Percentiles rank a stretch among this genome's conserved stretches.
Evolutionary conservation across 2,113 vertebrate species (phyloP).

Genomic region (Microtus montanus): DNA sequence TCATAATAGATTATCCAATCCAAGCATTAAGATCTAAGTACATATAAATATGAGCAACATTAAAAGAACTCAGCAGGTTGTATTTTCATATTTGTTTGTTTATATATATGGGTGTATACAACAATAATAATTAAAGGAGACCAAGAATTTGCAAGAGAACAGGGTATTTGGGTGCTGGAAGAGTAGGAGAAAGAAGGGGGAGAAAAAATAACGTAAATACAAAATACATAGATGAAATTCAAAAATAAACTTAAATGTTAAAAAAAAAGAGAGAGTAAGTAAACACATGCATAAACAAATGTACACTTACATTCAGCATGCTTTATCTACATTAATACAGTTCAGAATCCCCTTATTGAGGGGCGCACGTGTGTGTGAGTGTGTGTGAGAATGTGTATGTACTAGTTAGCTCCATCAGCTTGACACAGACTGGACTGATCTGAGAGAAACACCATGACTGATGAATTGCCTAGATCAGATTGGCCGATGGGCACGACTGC

Average conservation of each 20-base stretch:
- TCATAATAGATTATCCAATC: background rate
- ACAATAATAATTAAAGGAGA: background rate
- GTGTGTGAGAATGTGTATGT: background rate
- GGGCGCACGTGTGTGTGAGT: background rate
- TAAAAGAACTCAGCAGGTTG: background rate
- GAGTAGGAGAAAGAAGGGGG: background rate
- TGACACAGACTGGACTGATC: background rate
- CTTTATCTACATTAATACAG: background rate
- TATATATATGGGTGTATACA: background rate
- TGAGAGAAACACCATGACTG: background rate
- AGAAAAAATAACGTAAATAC: background rate
- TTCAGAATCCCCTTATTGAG: background rate
- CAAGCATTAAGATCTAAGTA: background rate
- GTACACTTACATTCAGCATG: background rate
- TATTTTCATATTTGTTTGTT: background rate
- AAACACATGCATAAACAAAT: background rate
- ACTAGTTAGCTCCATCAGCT: background rate
- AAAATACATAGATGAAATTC: background rate
- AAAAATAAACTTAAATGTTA: background rate
- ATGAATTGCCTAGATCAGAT: background rate
- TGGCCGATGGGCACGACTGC: background rate
- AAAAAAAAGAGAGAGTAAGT: background rate
- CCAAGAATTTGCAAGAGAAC: background rate
- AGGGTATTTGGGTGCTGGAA: background rate
- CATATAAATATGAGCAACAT: background rate